Conservation (phyloP, 2,888 invertebrate genomes). For the Limnephilus lunatus region DNA sequence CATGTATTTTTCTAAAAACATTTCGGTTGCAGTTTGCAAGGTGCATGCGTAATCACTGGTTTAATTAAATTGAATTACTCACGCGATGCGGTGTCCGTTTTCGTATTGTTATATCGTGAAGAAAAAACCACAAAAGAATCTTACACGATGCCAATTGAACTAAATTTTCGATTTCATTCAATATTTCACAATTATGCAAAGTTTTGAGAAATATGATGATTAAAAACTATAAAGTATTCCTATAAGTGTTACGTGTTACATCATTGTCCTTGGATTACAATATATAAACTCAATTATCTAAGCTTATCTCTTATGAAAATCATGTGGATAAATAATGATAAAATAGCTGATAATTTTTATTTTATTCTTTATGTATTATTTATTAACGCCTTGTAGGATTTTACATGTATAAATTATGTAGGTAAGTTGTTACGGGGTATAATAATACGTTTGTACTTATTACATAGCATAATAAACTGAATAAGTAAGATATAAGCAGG, state of each 20-base stretch:
- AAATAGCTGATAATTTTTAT: neutral
- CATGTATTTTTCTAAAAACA: conserved; percentile 46
- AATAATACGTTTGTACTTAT: no score
- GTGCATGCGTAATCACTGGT: conserved; percentile 44
- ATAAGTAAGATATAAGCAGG: no score
- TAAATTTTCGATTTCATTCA: neutral
- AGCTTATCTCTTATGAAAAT: neutral
- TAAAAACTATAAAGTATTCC: neutral
- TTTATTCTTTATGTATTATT: no score
- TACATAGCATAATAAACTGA: no score
- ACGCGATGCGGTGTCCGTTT: neutral
- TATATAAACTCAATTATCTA: neutral
- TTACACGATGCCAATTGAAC: neutral
- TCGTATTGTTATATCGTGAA: neutral
- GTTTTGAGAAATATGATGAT: neutral
- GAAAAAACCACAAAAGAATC: neutral
- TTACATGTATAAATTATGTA: no score
- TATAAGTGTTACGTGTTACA: neutral
- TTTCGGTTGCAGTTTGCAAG: conserved; percentile 40
- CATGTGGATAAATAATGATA: neutral
- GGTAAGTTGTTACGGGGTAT: no score
- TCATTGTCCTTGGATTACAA: neutral
- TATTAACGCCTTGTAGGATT: no score
- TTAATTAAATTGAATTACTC: conserved; percentile 39
- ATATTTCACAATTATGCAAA: neutral